Base-by-base conservation (phyloP, 2,797 vertebrate genomes). In the Sebastes taczanowskii region DNA sequence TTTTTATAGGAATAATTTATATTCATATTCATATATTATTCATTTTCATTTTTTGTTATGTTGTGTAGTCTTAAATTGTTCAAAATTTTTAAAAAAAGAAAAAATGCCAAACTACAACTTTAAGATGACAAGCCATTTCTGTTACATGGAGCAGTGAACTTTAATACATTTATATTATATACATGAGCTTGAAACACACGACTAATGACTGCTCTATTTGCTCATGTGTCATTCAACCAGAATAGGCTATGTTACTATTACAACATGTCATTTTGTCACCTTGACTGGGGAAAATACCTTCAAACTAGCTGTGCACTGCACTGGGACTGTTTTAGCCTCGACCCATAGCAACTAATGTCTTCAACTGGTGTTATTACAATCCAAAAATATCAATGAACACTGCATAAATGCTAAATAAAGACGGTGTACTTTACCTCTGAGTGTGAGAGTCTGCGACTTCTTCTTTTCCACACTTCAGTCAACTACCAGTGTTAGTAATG, bases 361-460 rank as follows among this genome's bases (percentile, higher is more conserved):
- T 9, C 14, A 7, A 30, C 2, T 0, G 46, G 34, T 27, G 2
- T 49, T 1, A 20, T 3, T 25, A 7, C 3, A 22, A 14, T 38
- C 1, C 4, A 30, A 23, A 59, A 0, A 32, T 2, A 6, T 14
- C 0, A 53, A 10, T 9, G 18, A 14, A 67, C 7, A 9, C 0
- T 1, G 11, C 1, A 62, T 0, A 53, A 6, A 58, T 2, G 3
- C 3, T 3, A 2, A 58, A 49, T 14, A 4, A 63, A 23, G 3
- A 2, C 5, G 27, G 11, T 5, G 11, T 34, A 23, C 78, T 74
- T 74, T 30, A 79, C 90, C 72, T 75, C 64, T 11, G 2, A 5
- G 6, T 11, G 4, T 7, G 4, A 10, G 4, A 10, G 2, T 2
- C 20, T 2, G 1, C 3, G 5, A 82, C 81, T 72, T 20, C 65